Conservation (phyloP, 2,888 invertebrate species). For the Heliconius ethilla region DNA sequence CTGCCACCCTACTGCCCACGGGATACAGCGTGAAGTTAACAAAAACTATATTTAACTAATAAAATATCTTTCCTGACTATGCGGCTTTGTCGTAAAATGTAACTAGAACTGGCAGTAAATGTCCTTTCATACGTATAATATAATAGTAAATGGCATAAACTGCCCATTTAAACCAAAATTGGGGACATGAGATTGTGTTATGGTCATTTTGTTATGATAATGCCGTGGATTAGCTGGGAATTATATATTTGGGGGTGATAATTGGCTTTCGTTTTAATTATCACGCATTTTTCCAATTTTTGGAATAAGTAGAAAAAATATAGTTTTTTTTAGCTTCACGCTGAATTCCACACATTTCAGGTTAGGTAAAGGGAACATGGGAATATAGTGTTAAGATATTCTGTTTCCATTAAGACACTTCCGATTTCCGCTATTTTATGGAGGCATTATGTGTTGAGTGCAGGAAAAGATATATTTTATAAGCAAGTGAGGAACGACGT, state of each 20-base stretch:
- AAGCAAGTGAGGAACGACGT: too few relatives aligned
- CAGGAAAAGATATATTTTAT: neutral
- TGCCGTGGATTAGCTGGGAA: neutral
- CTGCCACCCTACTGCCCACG: neutral
- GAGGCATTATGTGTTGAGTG: neutral
- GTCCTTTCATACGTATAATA: conserved; percentile 31
- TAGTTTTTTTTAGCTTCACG: neutral
- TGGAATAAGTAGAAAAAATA: too few relatives aligned
- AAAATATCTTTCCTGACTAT: neutral
- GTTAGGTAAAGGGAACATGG: neutral
- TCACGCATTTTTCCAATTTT: neutral
- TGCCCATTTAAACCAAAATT: conserved; percentile 25
- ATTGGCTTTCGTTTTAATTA: neutral
- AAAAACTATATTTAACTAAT: neutral
- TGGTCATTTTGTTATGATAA: conserved; percentile 10
- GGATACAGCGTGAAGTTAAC: neutral
- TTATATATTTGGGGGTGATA: neutral
- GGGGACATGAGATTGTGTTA: conserved; percentile 13
- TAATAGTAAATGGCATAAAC: conserved; percentile 24
- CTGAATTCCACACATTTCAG: neutral
- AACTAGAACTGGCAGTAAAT: conserved; percentile 25
- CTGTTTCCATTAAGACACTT: neutral
- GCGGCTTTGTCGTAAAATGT: conserved; percentile 21
- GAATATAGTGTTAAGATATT: neutral
- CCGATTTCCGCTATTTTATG: neutral